phyloP scores from a whole-genome alignment of 1,140 invertebrate genomes.

The Achroia grisella region DNA sequence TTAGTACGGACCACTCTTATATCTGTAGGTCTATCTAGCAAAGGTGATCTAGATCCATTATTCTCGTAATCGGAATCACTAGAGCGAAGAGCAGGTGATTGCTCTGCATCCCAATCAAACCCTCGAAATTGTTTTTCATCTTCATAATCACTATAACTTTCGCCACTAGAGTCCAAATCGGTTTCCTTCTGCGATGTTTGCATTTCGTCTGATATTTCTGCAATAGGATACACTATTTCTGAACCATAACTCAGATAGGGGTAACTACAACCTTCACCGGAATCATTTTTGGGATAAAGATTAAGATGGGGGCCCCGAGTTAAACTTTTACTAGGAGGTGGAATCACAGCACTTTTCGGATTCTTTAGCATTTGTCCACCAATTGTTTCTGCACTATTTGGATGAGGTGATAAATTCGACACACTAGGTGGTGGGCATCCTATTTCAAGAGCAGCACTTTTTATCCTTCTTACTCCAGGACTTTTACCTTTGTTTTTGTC shows the following conservation, averaged over 20 bases:
- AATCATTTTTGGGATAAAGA: conserved; percentile 74
- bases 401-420: conserved; percentile 77
- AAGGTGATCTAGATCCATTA: conserved; percentile 75
- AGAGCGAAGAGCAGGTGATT: conserved; percentile 61
- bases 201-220: conserved; percentile 87
- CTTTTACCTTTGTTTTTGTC: conserved; percentile 61
- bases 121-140: conserved; percentile 73
- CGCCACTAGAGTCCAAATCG: conserved; percentile 74
- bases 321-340: conserved; percentile 78
- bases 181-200: conserved; percentile 80
- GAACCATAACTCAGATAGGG: conserved; percentile 82
- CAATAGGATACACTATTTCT: conserved; percentile 88
- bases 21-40: conserved; percentile 65
- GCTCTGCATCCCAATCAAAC: conserved; percentile 69
- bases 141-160: conserved; percentile 73
- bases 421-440: conserved; percentile 78
- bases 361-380: conserved; percentile 76
- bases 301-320: conserved; percentile 79
- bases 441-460: conserved; percentile 79
- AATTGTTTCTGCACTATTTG: conserved; percentile 80
- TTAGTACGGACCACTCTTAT: conserved; percentile 58
- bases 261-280: conserved; percentile 69
- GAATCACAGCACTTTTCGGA: conserved; percentile 76
- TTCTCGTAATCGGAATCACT: conserved; percentile 76
- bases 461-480: conserved; percentile 76